phyloP scores from a whole-genome alignment of 2,888 invertebrate genomes.

The Cotesia congregata region DNA sequence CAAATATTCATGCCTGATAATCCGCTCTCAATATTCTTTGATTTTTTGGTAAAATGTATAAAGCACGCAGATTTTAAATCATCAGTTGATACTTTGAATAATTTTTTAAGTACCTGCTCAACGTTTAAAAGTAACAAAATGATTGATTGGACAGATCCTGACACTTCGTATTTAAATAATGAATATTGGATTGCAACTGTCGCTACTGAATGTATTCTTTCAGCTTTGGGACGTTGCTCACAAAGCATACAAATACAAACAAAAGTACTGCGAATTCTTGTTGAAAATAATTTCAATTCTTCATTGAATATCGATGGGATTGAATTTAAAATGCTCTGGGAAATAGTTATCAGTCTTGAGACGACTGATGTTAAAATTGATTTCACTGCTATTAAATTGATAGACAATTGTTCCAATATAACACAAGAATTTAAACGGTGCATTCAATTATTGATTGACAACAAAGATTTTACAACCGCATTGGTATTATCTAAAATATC shows the following conservation, averaged over 20 bases:
- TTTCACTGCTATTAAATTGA: conserved; percentile 71
- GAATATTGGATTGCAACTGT: conserved; percentile 74
- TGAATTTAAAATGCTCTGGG: conserved; percentile 70
- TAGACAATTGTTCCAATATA: conserved; percentile 71
- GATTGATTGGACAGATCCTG: conserved; percentile 63
- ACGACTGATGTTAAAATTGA: conserved; percentile 73
- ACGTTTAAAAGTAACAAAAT: conserved; percentile 60
- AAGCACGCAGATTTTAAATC: conserved; percentile 63
- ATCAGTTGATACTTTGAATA: conserved; percentile 61
- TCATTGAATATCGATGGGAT: conserved; percentile 64
- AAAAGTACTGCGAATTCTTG: conserved; percentile 73
- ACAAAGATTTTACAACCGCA: conserved; percentile 74
- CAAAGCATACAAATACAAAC: conserved; percentile 77
- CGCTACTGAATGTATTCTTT: conserved; percentile 75
- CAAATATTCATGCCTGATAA: conserved; percentile 81
- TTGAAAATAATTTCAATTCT: conserved; percentile 56
- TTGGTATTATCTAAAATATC: conserved; percentile 73
- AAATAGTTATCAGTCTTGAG: conserved; percentile 75
- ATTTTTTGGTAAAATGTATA: conserved; percentile 73
- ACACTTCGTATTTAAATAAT: conserved; percentile 72
- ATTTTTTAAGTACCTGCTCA: conserved; percentile 64
- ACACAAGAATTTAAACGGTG: conserved; percentile 73
- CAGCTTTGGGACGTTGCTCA: conserved; percentile 76
- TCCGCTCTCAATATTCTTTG: conserved; percentile 75
- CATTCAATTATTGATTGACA: conserved; percentile 72